Base-by-base conservation (phyloP, 2,113 vertebrate genomes). In the Toxotes jaculatrix region DNA sequence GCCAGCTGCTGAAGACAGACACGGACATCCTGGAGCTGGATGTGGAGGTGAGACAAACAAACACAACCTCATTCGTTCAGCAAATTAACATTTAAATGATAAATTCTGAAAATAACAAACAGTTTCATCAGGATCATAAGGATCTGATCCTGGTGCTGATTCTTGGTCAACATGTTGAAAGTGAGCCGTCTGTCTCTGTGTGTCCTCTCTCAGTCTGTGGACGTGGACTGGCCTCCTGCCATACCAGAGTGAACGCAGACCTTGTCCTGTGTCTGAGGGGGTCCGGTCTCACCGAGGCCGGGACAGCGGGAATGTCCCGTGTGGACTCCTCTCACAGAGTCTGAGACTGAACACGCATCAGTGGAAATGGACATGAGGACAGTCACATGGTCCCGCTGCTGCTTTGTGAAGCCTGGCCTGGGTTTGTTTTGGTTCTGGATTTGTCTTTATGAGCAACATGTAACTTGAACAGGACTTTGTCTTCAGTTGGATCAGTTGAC, bases 1-100 rank as follows among this genome's bases (percentile, higher is more conserved):
- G 97, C 43, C 93, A 94, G 47, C 95, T 99, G 17, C 94, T 99
- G 93, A 93, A 96, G 57, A 95, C 95, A 2, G 97, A 97, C 0
- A 93, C 96, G 0, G 97, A 99, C 92, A 99, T 99, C 74, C 94
- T 99, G 87, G 98, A 99, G 89, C 91, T 99, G 91, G 98, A 99
- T 57, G 98, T 99, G 17, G 97, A 99, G 95, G 98, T 98, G 47
- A 47, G 51, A 4, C 40, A 10, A 10, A 38, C 36, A 38, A 38
- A 38, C 7, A 38, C 4, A 7, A 38, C 36, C 4, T 7, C 27
- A 27, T 27, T 27, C 27, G 27, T 27, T 27, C 27, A 27, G 27
- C 27, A 27, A 27, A 27, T 27, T 27, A 27, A 27, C 27, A 27
- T 27, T 27, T 27, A 27, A 27, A 27, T 27, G 27, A 27, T 27